Evolutionary conservation across 2,113 vertebrate genomes (phyloP).

Genomic region (Phyllopteryx taeniolatus): DNA sequence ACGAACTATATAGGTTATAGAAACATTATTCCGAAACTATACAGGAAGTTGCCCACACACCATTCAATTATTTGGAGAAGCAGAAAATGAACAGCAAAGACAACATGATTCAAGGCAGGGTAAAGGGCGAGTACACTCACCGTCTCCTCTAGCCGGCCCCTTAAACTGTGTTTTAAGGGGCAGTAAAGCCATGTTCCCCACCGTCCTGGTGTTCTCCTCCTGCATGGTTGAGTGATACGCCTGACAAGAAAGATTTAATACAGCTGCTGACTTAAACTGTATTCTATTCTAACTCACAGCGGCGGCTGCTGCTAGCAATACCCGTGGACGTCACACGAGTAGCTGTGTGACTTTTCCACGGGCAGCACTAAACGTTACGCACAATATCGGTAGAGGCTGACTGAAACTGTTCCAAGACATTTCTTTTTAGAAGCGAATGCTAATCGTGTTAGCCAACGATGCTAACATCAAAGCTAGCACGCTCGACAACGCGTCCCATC

Average conservation of each 20-base stretch:
- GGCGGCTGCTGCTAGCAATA: too few species aligned
- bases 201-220: slow-evolving; percentile 83
- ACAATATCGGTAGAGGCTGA: not conserved
- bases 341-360: too few species aligned
- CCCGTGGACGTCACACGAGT: too few species aligned
- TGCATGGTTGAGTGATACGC: slow-evolving; percentile 94
- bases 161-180: slow-evolving; percentile 95
- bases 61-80: too few species aligned
- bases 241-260: slow-evolving; percentile 55
- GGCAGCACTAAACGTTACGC: too few species aligned
- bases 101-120: too few species aligned
- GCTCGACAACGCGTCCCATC: not conserved
- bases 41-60: not conserved
- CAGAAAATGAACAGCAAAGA: too few species aligned
- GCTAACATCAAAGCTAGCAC: slow-evolving; percentile 35
- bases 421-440: slow-evolving; percentile 4
- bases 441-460: slow-evolving; percentile 30
- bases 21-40: not conserved
- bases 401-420: too few species aligned
- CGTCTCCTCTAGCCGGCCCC: slow-evolving; percentile 91
- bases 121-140: slow-evolving; percentile 59
- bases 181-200: slow-evolving; percentile 95
- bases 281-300: not conserved
- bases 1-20: too few species aligned
- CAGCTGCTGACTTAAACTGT: slow-evolving; percentile 6